These are phyloP conservation scores for Philereme vetulata DNA, from an alignment of 2,888 invertebrate genomes.

Conservation along the genomic window DNA sequence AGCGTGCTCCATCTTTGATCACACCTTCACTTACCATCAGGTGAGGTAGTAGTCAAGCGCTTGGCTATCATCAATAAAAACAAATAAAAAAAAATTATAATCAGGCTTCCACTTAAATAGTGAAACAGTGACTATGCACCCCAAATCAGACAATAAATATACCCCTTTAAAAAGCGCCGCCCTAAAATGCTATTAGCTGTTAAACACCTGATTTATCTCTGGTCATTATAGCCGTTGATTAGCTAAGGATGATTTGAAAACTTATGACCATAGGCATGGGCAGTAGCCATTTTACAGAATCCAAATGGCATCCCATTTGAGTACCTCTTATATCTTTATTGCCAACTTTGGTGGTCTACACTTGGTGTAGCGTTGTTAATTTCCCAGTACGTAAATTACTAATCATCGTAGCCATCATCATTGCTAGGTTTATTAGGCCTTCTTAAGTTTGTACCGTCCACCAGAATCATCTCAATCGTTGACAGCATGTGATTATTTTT, in stretches of 20 bases:
- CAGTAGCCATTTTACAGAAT: slow-evolving; percentile 1
- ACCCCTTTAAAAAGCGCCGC: slow-evolving; percentile 71
- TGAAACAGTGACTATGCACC: slow-evolving; percentile 70
- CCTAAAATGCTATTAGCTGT: slow-evolving; percentile 67
- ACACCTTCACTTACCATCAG: no score
- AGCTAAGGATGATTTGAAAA: slow-evolving; percentile 52
- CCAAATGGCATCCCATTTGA: background rate
- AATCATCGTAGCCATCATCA: no score
- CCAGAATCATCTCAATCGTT: no score
- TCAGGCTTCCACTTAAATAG: slow-evolving; percentile 55
- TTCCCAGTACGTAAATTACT: no score
- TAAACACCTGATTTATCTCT: slow-evolving; percentile 74
- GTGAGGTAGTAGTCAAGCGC: no score
- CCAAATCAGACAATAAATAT: slow-evolving; percentile 72
- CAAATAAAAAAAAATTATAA: no score
- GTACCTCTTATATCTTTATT: slow-evolving; percentile 3
- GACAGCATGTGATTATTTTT: no score
- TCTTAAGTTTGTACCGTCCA: no score
- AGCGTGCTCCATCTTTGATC: no score
- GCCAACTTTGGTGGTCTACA: slow-evolving; percentile 4
- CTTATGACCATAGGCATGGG: background rate
- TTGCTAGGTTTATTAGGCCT: no score
- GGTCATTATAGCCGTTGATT: slow-evolving; percentile 71
- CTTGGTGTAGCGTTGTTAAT: background rate
- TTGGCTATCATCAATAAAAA: no score